A percentile compares a stretch with the other conserved stretches of the same genome.
Evolutionary conservation across 2,113 vertebrate species (phyloP).

Genomic region (Chloebia gouldiae): DNA sequence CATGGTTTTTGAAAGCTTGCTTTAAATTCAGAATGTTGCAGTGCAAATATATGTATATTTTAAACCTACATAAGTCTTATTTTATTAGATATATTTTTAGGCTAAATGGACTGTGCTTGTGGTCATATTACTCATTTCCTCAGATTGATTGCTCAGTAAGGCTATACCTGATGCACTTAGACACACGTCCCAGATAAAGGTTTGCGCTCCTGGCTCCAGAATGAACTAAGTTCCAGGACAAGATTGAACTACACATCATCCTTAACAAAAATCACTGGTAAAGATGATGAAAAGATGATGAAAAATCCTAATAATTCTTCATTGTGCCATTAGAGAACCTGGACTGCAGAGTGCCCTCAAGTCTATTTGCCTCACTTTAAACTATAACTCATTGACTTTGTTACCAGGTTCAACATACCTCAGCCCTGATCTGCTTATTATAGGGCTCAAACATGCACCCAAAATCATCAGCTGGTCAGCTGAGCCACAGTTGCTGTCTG

Average conservation of each 20-base stretch:
- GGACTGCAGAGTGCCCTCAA: not conserved
- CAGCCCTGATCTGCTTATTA: not conserved
- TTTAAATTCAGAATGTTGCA: not conserved
- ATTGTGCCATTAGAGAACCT: not conserved
- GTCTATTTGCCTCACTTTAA: not conserved
- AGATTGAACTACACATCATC: not conserved
- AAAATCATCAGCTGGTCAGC: not conserved
- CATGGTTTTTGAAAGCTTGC: not conserved
- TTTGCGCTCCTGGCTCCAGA: not conserved
- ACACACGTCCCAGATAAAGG: not conserved
- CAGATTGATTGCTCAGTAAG: not conserved
- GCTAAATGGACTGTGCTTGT: not conserved
- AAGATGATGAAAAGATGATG: not conserved
- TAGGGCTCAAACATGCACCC: not conserved
- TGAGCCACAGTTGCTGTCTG: constrained; percentile 23
- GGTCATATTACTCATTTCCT: not conserved
- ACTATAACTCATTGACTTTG: not conserved
- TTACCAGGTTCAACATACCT: not conserved
- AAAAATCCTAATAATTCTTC: not conserved
- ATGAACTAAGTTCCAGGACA: not conserved
- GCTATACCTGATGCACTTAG: not conserved
- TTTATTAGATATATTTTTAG: not conserved
- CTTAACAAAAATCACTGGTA: not conserved
- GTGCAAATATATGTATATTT: not conserved
- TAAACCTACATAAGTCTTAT: not conserved